Percentiles rank a stretch among this genome's conserved stretches.
These are phyloP conservation scores for Graphium colonna DNA, from an alignment of 2,888 invertebrate genomes.

Conservation along the genomic window DNA sequence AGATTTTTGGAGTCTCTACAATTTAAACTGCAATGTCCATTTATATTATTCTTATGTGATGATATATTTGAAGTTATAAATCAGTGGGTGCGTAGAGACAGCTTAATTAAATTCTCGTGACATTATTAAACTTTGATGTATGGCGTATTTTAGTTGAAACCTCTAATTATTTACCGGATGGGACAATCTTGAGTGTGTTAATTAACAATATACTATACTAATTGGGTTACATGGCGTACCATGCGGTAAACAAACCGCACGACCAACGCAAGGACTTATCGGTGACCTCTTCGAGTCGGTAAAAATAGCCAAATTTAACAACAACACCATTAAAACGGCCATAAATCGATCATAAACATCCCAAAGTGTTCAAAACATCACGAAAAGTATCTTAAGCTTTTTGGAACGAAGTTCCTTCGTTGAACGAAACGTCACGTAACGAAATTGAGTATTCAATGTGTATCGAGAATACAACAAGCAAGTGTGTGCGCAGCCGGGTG, in stretches of 20 bases:
- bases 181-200: neutral
- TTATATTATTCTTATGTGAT: slow-evolving; percentile 4
- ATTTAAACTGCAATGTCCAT: too few relatives aligned
- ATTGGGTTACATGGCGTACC: neutral
- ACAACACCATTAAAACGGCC: neutral
- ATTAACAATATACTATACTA: neutral
- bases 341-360: neutral
- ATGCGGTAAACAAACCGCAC: neutral
- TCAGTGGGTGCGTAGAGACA: neutral
- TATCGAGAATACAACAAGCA: too few relatives aligned
- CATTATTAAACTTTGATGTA: neutral
- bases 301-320: neutral
- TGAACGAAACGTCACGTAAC: too few relatives aligned
- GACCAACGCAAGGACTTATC: too few relatives aligned
- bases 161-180: neutral
- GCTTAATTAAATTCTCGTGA: neutral
- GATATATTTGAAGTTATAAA: slow-evolving; percentile 5
- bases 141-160: neutral
- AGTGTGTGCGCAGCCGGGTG: too few relatives aligned
- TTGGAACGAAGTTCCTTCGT: too few relatives aligned
- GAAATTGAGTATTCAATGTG: too few relatives aligned
- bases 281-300: too few relatives aligned
- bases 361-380: too few relatives aligned
- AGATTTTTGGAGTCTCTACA: too few relatives aligned
- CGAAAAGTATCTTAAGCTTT: neutral